Percentiles rank a stretch among this genome's conserved stretches.
Evolutionary conservation across 2,113 vertebrate genomes (phyloP).

Genomic region (Chionis minor): DNA sequence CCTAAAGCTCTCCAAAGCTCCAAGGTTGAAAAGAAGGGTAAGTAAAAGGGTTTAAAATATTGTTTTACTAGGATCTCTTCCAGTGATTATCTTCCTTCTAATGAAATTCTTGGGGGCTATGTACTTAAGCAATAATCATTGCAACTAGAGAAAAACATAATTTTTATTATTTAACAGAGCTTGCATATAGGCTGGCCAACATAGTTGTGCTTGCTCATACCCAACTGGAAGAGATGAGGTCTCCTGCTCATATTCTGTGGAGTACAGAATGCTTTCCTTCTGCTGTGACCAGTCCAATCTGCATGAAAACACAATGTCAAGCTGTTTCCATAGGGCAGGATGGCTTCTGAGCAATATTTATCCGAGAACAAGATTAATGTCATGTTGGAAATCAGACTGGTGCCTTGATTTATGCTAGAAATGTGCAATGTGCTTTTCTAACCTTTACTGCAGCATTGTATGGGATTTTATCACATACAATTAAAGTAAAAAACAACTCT

Average conservation of each 20-base stretch:
- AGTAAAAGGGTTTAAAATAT: not conserved
- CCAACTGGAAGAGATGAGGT: not conserved
- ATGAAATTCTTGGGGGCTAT: not conserved
- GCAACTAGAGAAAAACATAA: not conserved
- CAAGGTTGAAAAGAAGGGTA: slow-evolving; percentile 54
- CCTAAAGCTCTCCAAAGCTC: slow-evolving; percentile 65
- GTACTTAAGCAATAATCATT: not conserved
- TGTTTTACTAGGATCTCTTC: not conserved
- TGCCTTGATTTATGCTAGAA: slow-evolving; percentile 60
- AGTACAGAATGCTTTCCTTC: not conserved
- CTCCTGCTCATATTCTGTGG: not conserved
- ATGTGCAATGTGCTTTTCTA: slow-evolving; percentile 63
- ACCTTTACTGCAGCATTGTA: slow-evolving; percentile 59
- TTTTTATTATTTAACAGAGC: not conserved
- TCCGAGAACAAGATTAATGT: slow-evolving; percentile 42
- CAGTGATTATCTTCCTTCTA: not conserved
- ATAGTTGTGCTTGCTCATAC: not conserved
- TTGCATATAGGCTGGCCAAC: not conserved
- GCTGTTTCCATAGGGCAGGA: not conserved
- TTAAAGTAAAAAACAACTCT: slow-evolving; percentile 69
- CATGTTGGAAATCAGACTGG: not conserved
- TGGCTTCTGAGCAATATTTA: not conserved
- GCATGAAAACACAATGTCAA: not conserved
- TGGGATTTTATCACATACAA: slow-evolving; percentile 51
- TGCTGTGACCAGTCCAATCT: not conserved